Evolutionary conservation across 1,140 invertebrate species (phyloP), one percentile per base, ranked within the genome.

Genomic region (Drepana arcuata): DNA sequence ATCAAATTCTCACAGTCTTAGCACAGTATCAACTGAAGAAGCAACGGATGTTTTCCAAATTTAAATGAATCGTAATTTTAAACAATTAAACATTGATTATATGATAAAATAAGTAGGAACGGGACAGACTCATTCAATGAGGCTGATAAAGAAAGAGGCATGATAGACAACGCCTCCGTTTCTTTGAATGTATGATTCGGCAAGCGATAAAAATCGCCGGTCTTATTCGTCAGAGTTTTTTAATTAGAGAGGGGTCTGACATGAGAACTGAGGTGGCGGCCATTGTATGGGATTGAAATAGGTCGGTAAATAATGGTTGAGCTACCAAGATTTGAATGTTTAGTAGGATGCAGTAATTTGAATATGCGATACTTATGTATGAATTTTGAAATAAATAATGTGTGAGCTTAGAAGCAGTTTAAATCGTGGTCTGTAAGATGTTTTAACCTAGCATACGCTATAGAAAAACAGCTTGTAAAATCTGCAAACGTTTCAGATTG

Each of bases 161-260:
- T 35, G 25, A 52, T 61, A 62, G 55, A 63, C 41, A 67, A 74
- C 77, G 77, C 77, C 77, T 77, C 71, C 74, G 57, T 63, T 63
- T 68, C 63, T 60, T 70, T 55, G 52, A 55, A 47, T 64, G 60
- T 66, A 68, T 57, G 69, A 78, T 78, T 81, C 73, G 77, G 70
- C 68, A 57, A 66, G 65, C 62, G 77, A 81, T 81, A 75, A 74
- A 77, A 79, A 81, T 81, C 77, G 72, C 63, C 54, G 70, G 74
- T 79, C 65, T 79, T 73, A 79, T 81, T 81, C 74, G 77, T 81
- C 66, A 54, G 68, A 61, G 56, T 79, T 78, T 75, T 81, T 78
- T 82, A 82, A 82, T 82, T 82, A 79, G 66, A 71, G 62, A 73
- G 72, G 69, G 67, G 66, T 63, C 61, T 40, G 47, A 52, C 67